Evolutionary conservation across 2,113 vertebrate genomes (phyloP).

Genomic region (Eubucco bourcierii): DNA sequence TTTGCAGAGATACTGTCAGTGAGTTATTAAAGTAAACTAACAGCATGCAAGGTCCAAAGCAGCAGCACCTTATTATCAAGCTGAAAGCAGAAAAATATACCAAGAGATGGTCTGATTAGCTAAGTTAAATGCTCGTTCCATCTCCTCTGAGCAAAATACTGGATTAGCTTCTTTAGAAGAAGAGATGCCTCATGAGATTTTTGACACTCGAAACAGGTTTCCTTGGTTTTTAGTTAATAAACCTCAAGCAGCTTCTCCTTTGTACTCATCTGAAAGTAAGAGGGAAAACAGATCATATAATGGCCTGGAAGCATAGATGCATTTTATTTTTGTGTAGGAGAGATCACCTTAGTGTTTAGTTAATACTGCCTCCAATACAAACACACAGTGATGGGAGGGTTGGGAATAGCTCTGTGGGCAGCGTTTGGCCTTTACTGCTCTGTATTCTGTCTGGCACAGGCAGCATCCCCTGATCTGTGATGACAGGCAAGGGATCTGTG

Average conservation of each 20-base stretch:
- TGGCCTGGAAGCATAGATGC: background rate
- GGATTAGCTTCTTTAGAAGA: background rate
- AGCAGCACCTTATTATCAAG: background rate
- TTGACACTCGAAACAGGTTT: constrained; percentile 16
- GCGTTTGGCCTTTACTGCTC: background rate
- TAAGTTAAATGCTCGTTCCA: background rate
- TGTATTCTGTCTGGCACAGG: rapidly evolving
- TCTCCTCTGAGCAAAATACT: background rate
- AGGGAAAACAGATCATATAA: background rate
- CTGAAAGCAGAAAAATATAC: background rate
- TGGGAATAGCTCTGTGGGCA: constrained; percentile 6
- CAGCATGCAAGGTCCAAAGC: background rate
- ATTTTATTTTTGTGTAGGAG: background rate
- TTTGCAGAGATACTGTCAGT: background rate
- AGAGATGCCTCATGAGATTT: constrained; percentile 23
- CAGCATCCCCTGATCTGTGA: background rate
- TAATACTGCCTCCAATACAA: background rate
- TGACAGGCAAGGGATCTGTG: background rate
- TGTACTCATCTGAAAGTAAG: background rate
- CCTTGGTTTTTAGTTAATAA: constrained; percentile 32
- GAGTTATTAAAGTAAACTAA: constrained; percentile 11
- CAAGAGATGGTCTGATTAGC: constrained; percentile 26
- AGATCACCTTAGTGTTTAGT: background rate
- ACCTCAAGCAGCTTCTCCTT: constrained; percentile 32
- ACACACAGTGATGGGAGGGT: background rate